phyloP scores from a whole-genome alignment of 2,113 vertebrate genomes.

The Misgurnus mizolepis region DNA sequence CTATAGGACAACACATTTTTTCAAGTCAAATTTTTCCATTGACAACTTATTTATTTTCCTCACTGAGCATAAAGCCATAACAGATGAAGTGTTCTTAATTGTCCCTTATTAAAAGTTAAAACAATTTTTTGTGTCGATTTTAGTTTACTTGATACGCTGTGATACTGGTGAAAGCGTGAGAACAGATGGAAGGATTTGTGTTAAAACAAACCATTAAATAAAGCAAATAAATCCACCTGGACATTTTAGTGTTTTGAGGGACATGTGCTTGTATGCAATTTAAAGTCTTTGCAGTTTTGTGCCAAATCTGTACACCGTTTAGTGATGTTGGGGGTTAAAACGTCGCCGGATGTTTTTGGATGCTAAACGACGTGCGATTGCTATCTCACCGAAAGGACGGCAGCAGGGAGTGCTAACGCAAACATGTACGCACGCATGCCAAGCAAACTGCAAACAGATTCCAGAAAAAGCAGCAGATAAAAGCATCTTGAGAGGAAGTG shows the following conservation, averaged over 20 bases:
- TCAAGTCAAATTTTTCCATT: not conserved
- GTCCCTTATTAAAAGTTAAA: too few relatives aligned
- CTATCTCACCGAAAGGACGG: not conserved
- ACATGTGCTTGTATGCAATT: not conserved
- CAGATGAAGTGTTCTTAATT: not conserved
- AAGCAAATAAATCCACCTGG: not conserved
- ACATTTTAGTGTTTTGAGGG: not conserved
- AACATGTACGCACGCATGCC: conserved; percentile 25
- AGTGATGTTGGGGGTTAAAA: not conserved
- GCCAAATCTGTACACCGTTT: not conserved
- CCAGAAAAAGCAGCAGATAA: not conserved
- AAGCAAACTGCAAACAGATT: conserved; percentile 3
- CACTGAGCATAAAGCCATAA: not conserved
- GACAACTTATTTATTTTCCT: not conserved
- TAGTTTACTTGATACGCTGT: not conserved
- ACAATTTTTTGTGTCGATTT: not conserved
- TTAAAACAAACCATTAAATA: not conserved
- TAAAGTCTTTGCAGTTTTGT: not conserved
- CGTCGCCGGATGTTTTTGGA: not conserved
- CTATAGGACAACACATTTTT: not conserved
- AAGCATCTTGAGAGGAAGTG: conserved; percentile 14
- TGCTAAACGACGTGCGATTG: not conserved
- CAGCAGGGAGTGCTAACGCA: conserved; percentile 15
- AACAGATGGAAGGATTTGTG: not conserved
- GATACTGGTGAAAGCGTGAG: not conserved